phyloP scores from a whole-genome alignment of 2,113 vertebrate genomes.

The Montifringilla adamsi region DNA sequence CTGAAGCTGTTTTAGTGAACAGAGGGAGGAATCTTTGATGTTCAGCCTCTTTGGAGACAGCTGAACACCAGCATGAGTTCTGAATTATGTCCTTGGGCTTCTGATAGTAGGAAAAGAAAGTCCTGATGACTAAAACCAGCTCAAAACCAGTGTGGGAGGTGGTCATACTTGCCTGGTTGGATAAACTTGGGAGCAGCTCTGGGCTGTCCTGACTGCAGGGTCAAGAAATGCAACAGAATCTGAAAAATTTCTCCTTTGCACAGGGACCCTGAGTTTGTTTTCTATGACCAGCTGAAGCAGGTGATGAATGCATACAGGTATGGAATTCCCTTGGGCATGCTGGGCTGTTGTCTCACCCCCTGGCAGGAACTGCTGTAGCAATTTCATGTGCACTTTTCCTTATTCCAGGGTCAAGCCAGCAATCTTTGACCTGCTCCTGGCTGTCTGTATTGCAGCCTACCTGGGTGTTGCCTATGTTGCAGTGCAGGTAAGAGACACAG shows the following conservation, averaged over 20 bases:
- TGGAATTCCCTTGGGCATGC: not conserved
- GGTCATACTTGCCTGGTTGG: not conserved
- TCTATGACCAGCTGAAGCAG: constrained; percentile 98
- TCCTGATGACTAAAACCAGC: not conserved
- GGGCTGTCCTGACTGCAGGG: not conserved
- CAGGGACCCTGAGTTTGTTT: constrained; percentile 98
- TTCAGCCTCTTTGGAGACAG: not conserved
- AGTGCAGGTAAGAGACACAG: constrained; percentile 81
- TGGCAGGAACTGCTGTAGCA: not conserved
- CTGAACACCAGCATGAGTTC: not conserved
- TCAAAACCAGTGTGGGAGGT: not conserved
- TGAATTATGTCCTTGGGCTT: not conserved
- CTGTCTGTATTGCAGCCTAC: constrained; percentile 93
- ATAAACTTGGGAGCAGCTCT: not conserved
- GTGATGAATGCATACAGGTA: constrained; percentile 98
- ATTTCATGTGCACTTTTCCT: not conserved
- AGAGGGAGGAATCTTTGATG: not conserved
- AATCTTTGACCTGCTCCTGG: constrained; percentile 96
- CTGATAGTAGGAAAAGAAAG: not conserved
- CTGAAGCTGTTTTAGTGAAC: not conserved
- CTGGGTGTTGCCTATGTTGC: constrained; percentile 91
- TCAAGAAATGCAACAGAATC: not conserved
- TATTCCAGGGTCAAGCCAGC: constrained; percentile 92
- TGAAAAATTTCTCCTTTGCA: not conserved
- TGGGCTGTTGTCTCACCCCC: not conserved